A percentile compares a stretch with the other conserved stretches of the same genome.
Conservation (phyloP, 2,797 vertebrate genomes). For the Gila robusta region DNA sequence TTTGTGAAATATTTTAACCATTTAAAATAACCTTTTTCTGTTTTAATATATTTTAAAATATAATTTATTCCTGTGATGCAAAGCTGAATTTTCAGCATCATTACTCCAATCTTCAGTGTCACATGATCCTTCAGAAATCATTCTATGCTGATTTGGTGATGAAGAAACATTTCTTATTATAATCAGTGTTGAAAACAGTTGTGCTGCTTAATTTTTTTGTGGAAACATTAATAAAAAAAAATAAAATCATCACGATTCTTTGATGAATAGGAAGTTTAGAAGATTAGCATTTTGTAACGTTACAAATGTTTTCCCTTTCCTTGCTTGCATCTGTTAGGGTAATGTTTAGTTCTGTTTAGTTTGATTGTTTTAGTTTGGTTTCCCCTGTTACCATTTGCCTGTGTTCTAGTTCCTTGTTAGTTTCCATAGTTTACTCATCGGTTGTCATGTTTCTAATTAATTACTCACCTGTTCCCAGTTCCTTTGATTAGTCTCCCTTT, state of each 20-base stretch:
- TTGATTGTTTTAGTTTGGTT: background rate
- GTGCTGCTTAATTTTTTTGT: background rate
- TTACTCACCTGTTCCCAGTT: background rate
- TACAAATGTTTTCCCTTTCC: background rate
- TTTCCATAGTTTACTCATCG: background rate
- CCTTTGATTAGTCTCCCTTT: background rate
- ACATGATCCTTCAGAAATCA: background rate
- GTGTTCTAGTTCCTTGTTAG: background rate
- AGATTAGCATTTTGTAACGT: background rate
- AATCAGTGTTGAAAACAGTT: too few relatives aligned
- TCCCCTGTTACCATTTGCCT: background rate
- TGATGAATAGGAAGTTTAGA: background rate
- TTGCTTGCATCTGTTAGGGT: background rate
- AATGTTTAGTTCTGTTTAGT: background rate
- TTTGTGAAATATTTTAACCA: background rate
- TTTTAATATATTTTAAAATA: background rate
- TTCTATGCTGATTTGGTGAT: background rate
- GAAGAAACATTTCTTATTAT: background rate
- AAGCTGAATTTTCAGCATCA: background rate
- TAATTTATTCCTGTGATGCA: background rate
- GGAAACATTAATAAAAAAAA: too few relatives aligned
- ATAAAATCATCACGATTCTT: too few relatives aligned
- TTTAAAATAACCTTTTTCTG: background rate
- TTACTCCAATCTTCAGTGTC: background rate
- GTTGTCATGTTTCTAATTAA: background rate